Evolutionary conservation across 2,888 invertebrate species (phyloP).

Genomic region (Dendrolimus houi): DNA sequence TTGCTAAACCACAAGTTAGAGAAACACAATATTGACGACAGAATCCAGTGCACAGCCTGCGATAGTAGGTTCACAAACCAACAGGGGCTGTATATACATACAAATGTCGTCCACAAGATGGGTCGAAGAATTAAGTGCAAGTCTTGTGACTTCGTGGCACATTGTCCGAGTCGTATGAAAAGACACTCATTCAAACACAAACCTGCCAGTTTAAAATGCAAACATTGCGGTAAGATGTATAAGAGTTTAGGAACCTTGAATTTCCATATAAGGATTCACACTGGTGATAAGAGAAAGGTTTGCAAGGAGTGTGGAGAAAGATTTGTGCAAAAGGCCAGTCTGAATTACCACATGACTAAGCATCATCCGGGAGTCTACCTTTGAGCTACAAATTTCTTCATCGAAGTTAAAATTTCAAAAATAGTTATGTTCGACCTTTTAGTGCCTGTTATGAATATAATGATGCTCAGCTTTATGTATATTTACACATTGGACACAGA

Average conservation of each 20-base stretch:
- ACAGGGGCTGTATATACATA: neutral
- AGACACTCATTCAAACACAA: constrained; percentile 20
- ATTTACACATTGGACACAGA: no score
- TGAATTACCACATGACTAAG: constrained; percentile 25
- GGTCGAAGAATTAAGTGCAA: constrained; percentile 24
- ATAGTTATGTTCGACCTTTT: no score
- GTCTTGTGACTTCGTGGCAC: constrained; percentile 12
- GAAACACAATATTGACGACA: neutral
- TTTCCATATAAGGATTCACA: constrained; percentile 20
- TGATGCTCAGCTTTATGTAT: no score
- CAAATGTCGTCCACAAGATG: constrained; percentile 1
- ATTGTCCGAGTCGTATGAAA: neutral
- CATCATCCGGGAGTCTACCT: constrained; percentile 11
- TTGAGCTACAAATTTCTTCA: neutral
- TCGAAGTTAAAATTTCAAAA: no score
- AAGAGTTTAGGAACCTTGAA: constrained; percentile 9
- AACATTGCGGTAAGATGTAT: constrained; percentile 31
- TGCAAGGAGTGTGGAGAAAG: constrained; percentile 20
- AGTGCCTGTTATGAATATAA: no score
- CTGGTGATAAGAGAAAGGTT: constrained; percentile 12
- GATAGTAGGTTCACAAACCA: constrained; percentile 2
- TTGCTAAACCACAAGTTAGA: neutral
- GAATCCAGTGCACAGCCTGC: constrained; percentile 7
- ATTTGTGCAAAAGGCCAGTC: constrained; percentile 23
- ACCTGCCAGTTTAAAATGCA: constrained; percentile 21